Evolutionary conservation across 2,888 invertebrate genomes (phyloP).

Genomic region (Drosophila setosimentum): DNA sequence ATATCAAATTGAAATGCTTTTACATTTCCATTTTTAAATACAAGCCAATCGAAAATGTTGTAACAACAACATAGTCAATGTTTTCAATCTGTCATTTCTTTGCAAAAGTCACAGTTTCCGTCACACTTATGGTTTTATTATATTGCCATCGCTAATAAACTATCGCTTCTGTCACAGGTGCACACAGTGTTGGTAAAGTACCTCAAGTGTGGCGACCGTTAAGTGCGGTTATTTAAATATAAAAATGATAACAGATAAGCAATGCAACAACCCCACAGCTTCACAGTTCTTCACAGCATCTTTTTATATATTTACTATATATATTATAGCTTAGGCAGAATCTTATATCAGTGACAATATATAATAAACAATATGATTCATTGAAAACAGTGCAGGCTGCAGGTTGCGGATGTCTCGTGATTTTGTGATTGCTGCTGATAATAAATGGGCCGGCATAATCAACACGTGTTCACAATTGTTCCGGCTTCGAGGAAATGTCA

Average conservation of each 20-base stretch:
- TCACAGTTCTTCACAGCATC: neutral
- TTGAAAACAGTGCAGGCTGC: slow-evolving; percentile 13
- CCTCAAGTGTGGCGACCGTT: neutral
- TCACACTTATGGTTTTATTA: neutral
- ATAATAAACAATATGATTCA: slow-evolving; percentile 8
- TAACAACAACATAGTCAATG: neutral
- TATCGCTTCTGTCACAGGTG: slow-evolving; percentile 16
- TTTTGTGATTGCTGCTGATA: slow-evolving; percentile 40
- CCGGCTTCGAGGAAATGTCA: slow-evolving; percentile 40
- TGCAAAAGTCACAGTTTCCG: neutral
- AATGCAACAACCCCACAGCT: neutral
- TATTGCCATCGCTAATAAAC: slow-evolving; percentile 7
- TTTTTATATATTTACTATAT: neutral
- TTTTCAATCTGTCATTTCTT: neutral
- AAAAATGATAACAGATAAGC: neutral
- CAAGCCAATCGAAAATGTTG: neutral
- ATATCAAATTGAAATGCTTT: neutral
- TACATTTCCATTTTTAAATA: neutral
- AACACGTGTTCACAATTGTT: slow-evolving; percentile 62
- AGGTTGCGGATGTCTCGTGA: slow-evolving; percentile 57
- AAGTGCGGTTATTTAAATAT: slow-evolving; percentile 13
- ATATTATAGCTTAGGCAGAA: neutral
- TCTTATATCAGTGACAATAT: neutral
- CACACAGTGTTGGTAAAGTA: slow-evolving; percentile 27
- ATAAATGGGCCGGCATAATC: slow-evolving; percentile 44